Conservation (phyloP, 1,140 invertebrate genomes). For the Cydia pomonella region DNA sequence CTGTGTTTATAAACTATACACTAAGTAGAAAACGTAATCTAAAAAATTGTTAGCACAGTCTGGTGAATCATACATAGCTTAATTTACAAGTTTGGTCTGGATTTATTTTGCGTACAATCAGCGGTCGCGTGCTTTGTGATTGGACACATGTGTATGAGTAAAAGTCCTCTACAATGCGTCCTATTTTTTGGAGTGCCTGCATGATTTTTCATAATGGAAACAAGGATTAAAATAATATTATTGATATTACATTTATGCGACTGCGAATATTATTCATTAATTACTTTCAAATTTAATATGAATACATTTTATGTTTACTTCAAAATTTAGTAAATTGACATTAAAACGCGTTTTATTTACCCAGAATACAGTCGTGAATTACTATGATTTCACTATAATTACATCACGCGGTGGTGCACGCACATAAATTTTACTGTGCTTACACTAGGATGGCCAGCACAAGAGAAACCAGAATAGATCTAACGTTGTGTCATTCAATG, state of each 20-base stretch:
- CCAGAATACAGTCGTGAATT: background rate
- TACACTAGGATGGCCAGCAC: slow-evolving; percentile 16
- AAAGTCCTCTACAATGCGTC: background rate
- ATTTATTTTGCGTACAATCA: slow-evolving; percentile 25
- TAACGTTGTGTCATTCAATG: slow-evolving; percentile 32
- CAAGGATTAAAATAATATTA: background rate
- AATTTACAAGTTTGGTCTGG: slow-evolving; percentile 21
- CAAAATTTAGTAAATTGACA: background rate
- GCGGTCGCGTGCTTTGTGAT: slow-evolving; percentile 17
- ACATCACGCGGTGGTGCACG: slow-evolving; percentile 20
- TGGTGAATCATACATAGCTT: slow-evolving; percentile 12
- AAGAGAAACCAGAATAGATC: slow-evolving; percentile 30
- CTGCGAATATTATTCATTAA: no score
- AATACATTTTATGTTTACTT: background rate
- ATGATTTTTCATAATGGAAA: background rate
- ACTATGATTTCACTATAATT: slow-evolving; percentile 9
- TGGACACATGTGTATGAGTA: background rate
- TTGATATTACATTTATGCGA: background rate
- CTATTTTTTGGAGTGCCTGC: slow-evolving; percentile 1
- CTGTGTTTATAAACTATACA: no score
- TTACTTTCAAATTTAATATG: no score
- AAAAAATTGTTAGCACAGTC: no score
- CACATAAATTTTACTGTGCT: slow-evolving; percentile 29
- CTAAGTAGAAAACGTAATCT: no score
- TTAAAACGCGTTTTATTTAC: slow-evolving; percentile 11